phyloP scores from a whole-genome alignment of 2,888 invertebrate species.

The Aphodius sticticus region DNA sequence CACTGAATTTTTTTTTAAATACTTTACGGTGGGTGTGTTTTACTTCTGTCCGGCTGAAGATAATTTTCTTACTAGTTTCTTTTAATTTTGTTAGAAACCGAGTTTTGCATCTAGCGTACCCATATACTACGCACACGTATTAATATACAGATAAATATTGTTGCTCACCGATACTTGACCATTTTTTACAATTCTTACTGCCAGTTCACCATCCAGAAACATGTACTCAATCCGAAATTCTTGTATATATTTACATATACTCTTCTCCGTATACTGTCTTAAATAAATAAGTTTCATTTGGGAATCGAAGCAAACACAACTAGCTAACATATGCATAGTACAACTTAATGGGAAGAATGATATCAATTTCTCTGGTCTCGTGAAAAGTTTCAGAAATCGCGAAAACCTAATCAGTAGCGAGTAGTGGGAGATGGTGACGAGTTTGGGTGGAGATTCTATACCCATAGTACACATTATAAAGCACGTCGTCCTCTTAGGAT shows the following conservation, averaged over 20 bases:
- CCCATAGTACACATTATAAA: slow-evolving; percentile 54
- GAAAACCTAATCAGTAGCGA: slow-evolving; percentile 46
- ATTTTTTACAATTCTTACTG: slow-evolving; percentile 47
- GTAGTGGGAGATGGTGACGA: slow-evolving; percentile 53
- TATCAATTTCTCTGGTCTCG: slow-evolving; percentile 47
- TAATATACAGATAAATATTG: too few species aligned
- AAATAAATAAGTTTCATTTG: slow-evolving; percentile 47
- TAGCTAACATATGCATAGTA: slow-evolving; percentile 49
- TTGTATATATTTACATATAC: slow-evolving; percentile 51
- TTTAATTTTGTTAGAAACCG: too few species aligned
- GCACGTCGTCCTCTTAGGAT: slow-evolving; percentile 48
- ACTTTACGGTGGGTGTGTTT: too few species aligned
- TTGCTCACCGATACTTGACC: slow-evolving; percentile 48
- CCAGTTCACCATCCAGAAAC: slow-evolving; percentile 49
- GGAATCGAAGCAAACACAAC: slow-evolving; percentile 49
- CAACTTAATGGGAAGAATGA: slow-evolving; percentile 53
- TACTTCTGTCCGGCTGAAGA: too few species aligned
- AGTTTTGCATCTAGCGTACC: too few species aligned
- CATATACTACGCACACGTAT: too few species aligned
- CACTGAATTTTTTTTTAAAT: too few species aligned
- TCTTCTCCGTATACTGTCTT: slow-evolving; percentile 47
- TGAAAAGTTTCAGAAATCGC: slow-evolving; percentile 43
- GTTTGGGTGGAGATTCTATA: slow-evolving; percentile 46
- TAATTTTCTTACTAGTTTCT: too few species aligned
- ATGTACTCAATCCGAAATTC: slow-evolving; percentile 51